Evolutionary conservation across 2,888 invertebrate species (phyloP), one percentile per base, ranked within the genome.

Genomic region (Ceratothoa steindachneri): DNA sequence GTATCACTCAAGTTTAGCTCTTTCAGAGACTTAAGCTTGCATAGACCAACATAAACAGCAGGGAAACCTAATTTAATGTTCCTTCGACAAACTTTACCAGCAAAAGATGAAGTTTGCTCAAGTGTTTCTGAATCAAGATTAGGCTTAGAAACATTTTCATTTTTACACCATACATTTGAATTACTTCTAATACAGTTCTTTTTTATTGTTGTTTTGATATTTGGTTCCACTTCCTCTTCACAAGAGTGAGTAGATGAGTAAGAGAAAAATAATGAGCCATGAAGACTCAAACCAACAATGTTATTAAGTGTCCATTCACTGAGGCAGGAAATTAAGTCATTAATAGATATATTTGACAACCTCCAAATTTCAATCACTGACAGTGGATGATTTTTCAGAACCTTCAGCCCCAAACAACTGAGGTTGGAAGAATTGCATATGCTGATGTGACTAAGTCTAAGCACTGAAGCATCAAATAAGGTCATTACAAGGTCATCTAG

Each of bases 271-370:
- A 73, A 60, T 9, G 73, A 73, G 7, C 76, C 73, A 64, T 73
- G 73, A 29, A 76, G 64, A 30, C 73, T 73, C 27, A 76, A 66
- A 22, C 67, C 53, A 9, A 71, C 70, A 27, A 76, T 73, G 67
- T 76, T 76, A 30, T 73, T 76, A 0, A 76, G 64, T 7, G 76
- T 76, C 76, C 76, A 76, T 29, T 76, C 76, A 28, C 76, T 73
- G 28, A 76, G 73, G 29, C 76, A 76, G 29, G 70, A 70, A 53
- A 76, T 73, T 12, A 76, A 65, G 29, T 76, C 76, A 24, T 76
- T 71, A 29, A 76, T 67, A 15, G 69, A 73, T 27, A 76, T 70
- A 41, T 65, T 73, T 0, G 76, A 51, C 7, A 76, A 67, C 30
- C 73, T 71, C 68, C 73, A 73, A 72, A 76, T 73, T 53, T 76